These are phyloP conservation scores for Spisula solida DNA, from an alignment of 2,888 invertebrate genomes.

Conservation along the genomic window DNA sequence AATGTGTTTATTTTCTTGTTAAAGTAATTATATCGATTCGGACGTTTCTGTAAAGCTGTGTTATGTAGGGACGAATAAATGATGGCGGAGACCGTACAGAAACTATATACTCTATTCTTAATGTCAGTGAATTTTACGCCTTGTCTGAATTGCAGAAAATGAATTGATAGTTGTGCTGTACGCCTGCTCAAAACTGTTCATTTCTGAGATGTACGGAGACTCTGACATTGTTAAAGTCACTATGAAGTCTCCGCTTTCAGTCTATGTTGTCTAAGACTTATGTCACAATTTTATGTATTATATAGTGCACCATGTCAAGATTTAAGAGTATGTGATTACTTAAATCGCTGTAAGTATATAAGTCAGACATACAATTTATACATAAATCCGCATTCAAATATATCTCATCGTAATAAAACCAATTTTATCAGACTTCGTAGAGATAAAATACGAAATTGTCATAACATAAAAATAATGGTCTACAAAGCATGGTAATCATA, in stretches of 20 bases:
- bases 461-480: neutral
- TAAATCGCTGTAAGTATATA: neutral
- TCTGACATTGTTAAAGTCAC: neutral
- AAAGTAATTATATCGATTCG: constrained; percentile 49
- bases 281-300: neutral
- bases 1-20: constrained; percentile 42
- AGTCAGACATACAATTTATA: neutral
- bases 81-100: neutral
- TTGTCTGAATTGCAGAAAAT: constrained; percentile 27
- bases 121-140: constrained; percentile 24
- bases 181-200: constrained; percentile 2
- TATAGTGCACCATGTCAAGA: neutral
- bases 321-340: neutral
- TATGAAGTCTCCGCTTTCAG: neutral
- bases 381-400: neutral
- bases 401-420: neutral
- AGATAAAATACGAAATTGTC: neutral
- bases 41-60: constrained; percentile 23
- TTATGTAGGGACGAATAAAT: constrained; percentile 29
- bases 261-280: neutral
- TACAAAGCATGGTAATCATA: neutral
- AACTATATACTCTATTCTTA: neutral
- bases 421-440: neutral
- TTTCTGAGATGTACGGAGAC: neutral
- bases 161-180: constrained; percentile 5